phyloP scores from a whole-genome alignment of 2,888 invertebrate species.

The Dryadula phaetusa region DNA sequence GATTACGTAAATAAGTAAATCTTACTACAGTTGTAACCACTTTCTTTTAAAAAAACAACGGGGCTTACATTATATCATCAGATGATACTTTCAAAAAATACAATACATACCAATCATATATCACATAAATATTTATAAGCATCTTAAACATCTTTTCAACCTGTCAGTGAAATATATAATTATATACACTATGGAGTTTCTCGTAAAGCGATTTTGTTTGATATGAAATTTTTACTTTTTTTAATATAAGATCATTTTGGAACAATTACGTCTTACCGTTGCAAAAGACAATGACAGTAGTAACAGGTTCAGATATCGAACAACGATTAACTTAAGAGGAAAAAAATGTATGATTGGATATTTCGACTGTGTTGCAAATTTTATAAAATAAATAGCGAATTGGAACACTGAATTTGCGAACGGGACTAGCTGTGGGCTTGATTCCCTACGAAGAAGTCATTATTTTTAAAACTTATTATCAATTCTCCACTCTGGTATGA shows the following conservation, averaged over 20 bases:
- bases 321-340: neutral
- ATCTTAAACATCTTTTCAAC: constrained; percentile 16
- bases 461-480: too few species aligned
- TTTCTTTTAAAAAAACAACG: constrained; percentile 39
- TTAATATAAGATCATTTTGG: neutral
- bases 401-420: too few species aligned
- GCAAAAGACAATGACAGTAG: neutral
- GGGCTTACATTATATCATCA: constrained; percentile 22
- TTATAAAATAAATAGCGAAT: too few species aligned
- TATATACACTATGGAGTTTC: constrained; percentile 5
- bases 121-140: constrained; percentile 37
- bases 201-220: neutral
- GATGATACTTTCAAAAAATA: constrained; percentile 31
- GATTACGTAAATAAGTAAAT: constrained; percentile 30
- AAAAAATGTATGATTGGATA: neutral
- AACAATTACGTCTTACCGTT: constrained; percentile 2
- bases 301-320: constrained; percentile 12
- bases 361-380: too few species aligned
- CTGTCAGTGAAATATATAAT: constrained; percentile 15
- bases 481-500: too few species aligned
- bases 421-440: too few species aligned
- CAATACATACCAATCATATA: constrained; percentile 30
- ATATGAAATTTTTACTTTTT: neutral
- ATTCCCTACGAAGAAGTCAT: too few species aligned
- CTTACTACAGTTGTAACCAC: constrained; percentile 25